Base-by-base conservation (phyloP, 1,140 invertebrate species). In the Holcopasites calliopsidis region DNA sequence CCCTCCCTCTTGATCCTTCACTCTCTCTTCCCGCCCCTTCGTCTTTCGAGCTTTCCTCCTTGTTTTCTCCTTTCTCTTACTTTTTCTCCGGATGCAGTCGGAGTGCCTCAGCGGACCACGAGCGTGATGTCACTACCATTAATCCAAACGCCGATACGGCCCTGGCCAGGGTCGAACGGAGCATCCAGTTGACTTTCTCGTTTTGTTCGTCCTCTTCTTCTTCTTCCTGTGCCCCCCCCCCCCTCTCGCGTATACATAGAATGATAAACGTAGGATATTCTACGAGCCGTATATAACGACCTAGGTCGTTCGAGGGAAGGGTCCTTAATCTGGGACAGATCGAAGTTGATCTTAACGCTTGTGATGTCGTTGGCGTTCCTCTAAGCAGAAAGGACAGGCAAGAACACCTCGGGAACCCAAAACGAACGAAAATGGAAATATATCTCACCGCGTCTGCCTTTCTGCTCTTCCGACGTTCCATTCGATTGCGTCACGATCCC, bases 121-220 rank as follows among this genome's bases (percentile, higher is more conserved):
- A 86, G 86, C 86, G 85, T 74, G 83, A 88, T 86, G 88, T 89
- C 86, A 89, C 84, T 88, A 81, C 84, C 87, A 90, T 90, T 90
- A 89, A 89, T 89, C 82, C 86, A n/a, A n/a, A n/a, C 75, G 70
- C 76, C 80, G 81, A 85, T 87, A 77, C 82, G 82, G 80, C 85
- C 75, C 80, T 81, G 83, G 72, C 73, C 65, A 80, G 77, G 80
- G 66, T 84, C 80, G 81, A 76, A 78, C 64, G 71, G 77, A 64
- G 55, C 70, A 70, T 75, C 79, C 26, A 72, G 65, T 65, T 47
- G 49, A 62, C 76, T 82, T 83, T 80, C 76, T 83, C 82, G 77
- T 85, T 83, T 79, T 80, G 76, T 71, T 85, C 73, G 16, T 75
- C 71, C 54, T 65, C 68, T 75, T 33, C 47, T 62, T 64, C 71